Base-by-base conservation (phyloP, 2,113 vertebrate species). In the Tinamus guttatus region DNA sequence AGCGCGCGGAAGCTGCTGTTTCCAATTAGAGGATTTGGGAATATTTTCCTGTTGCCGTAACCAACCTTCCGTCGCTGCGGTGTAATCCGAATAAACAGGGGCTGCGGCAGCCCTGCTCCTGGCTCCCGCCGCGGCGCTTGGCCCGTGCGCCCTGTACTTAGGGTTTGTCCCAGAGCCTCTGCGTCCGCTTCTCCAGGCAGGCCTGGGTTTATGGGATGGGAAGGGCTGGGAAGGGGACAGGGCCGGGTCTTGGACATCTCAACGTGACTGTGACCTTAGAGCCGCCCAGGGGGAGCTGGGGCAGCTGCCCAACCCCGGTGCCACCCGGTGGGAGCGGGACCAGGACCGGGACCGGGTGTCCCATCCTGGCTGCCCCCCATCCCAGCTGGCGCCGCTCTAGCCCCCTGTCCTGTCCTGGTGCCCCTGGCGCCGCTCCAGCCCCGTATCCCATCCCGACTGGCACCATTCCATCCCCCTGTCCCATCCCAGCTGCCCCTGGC, bases 351-450 rank as follows among this genome's bases (percentile, higher is more conserved):
- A 18, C 18, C n/a, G n/a, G 22, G n/a, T 16, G 13, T 16, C 52
- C 16, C 27, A 16, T 62, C 34, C 8, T 49, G 16, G 5, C 5
- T 7, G 9, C 14, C 16, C 27, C 14, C 18, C 81, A 87, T 80
- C 73, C 70, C 0, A 0, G 16, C n/a, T n/a, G 45, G 73, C 69
- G 13, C 2, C 0, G 1, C n/a, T n/a, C n/a, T n/a, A n/a, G n/a
- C n/a, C n/a, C n/a, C n/a, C n/a, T n/a, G n/a, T n/a, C n/a, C n/a
- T n/a, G n/a, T n/a, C n/a, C n/a, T n/a, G n/a, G n/a, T n/a, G n/a
- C n/a, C n/a, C n/a, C n/a, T n/a, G 40, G 40, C 10, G 11, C 40
- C 40, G 40, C 40, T 41, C 40, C 40, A 41, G 40, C 10, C 11
- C 40, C 40, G 40, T 40, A 12, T 40, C 40, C 40, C 12, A 12